phyloP scores from a whole-genome alignment of 64 coral and sea anemone genomes.

The Montipora foliosa region DNA sequence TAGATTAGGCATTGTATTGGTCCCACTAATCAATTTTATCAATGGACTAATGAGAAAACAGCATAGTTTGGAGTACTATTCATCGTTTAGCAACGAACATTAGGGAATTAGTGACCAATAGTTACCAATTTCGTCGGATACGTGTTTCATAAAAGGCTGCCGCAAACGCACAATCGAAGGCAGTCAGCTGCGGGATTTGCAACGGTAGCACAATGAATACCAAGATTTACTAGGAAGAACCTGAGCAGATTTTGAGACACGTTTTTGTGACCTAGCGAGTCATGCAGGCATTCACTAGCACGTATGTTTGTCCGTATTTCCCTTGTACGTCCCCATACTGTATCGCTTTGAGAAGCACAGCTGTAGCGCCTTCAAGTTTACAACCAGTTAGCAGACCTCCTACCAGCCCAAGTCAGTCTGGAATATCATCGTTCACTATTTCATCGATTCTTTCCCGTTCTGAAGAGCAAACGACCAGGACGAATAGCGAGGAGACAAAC shows the following conservation, averaged over 20 bases:
- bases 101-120: constrained; percentile 72
- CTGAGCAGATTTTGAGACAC: too few relatives aligned
- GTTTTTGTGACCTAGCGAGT: neutral
- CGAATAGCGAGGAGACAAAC: neutral
- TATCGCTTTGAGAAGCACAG: constrained; percentile 38
- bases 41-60: constrained; percentile 65
- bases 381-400: constrained; percentile 31
- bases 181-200: neutral
- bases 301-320: constrained; percentile 65
- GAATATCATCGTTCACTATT: constrained; percentile 63
- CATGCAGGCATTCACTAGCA: constrained; percentile 57
- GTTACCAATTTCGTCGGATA: constrained; percentile 41
- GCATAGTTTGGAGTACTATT: constrained; percentile 60
- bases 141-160: constrained; percentile 69
- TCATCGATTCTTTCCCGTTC: constrained; percentile 66
- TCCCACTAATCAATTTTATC: constrained; percentile 76
- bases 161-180: neutral
- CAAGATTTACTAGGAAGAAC: neutral
- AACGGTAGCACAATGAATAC: neutral
- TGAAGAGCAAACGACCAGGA: constrained; percentile 5
- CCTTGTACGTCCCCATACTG: constrained; percentile 68
- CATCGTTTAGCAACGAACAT: constrained; percentile 80
- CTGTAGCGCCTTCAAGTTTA: neutral
- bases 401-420: constrained; percentile 25
- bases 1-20: constrained; percentile 57